phyloP scores from a whole-genome alignment of 2,113 vertebrate genomes.

The Alosa alosa region DNA sequence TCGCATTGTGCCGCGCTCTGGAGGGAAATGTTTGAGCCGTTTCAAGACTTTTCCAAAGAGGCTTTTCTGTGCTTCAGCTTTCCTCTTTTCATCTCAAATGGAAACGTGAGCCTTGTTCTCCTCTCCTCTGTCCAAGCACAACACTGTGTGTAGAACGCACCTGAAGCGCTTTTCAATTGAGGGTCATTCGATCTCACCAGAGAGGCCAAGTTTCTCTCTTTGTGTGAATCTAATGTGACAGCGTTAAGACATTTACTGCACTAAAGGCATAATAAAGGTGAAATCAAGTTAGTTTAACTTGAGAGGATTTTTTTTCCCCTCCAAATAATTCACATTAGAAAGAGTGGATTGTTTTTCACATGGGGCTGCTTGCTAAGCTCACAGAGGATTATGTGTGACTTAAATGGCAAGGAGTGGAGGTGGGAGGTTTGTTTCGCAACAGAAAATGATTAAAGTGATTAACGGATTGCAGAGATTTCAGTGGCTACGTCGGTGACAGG shows the following conservation, averaged over 20 bases:
- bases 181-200: background rate
- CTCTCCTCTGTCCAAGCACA: background rate
- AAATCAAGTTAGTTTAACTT: slow-evolving; percentile 2
- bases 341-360: slow-evolving; percentile 8
- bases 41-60: slow-evolving; percentile 32
- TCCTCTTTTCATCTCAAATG: background rate
- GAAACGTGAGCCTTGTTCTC: background rate
- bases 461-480: background rate
- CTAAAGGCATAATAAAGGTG: background rate
- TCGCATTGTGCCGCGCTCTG: slow-evolving; percentile 46
- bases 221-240: background rate
- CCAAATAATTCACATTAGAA: background rate
- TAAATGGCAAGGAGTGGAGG: background rate
- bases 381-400: slow-evolving; percentile 1
- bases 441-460: background rate
- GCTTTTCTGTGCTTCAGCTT: background rate
- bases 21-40: slow-evolving; percentile 4
- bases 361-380: background rate
- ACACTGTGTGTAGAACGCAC: background rate
- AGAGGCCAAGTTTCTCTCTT: background rate
- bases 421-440: slow-evolving; percentile 3
- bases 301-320: background rate
- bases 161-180: background rate
- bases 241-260: slow-evolving; percentile 10
- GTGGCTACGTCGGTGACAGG: background rate